A percentile compares a stretch with the other conserved stretches of the same genome.
Evolutionary conservation across 2,113 vertebrate genomes (phyloP).

Genomic region (Sturnus vulgaris): DNA sequence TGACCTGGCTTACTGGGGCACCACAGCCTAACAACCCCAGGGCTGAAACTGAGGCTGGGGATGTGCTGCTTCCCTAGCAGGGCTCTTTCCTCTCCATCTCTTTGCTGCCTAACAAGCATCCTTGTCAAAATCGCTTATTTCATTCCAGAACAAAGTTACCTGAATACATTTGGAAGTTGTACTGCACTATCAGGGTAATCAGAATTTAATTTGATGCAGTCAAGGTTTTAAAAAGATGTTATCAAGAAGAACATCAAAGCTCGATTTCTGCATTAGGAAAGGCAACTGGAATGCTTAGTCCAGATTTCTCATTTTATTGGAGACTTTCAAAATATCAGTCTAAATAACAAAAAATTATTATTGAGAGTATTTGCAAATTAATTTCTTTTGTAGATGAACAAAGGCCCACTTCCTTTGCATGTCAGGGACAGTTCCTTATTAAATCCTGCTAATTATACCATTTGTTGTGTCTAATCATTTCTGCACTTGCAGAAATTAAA

Average conservation of each 20-base stretch:
- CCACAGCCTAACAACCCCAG: background rate
- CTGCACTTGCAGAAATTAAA: slow-evolving; percentile 32
- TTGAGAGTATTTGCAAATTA: slow-evolving; percentile 55
- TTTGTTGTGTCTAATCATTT: slow-evolving; percentile 42
- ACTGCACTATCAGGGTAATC: slow-evolving; percentile 48
- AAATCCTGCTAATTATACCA: slow-evolving; percentile 52
- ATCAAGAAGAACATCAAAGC: slow-evolving; percentile 66
- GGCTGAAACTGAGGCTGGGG: background rate
- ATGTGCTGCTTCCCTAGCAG: background rate
- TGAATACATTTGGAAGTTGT: slow-evolving; percentile 51
- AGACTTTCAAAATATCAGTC: slow-evolving; percentile 40
- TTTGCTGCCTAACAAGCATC: slow-evolving; percentile 25
- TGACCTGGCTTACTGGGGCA: too few species aligned
- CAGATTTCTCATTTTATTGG: slow-evolving; percentile 20
- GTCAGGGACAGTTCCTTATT: slow-evolving; percentile 54
- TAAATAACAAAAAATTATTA: slow-evolving; percentile 49
- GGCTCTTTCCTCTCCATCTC: background rate
- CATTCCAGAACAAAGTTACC: slow-evolving; percentile 57
- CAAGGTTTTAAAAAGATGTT: slow-evolving; percentile 59
- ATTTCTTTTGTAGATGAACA: slow-evolving; percentile 58
- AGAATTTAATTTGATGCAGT: slow-evolving; percentile 68
- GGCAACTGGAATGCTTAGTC: slow-evolving; percentile 41
- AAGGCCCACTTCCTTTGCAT: slow-evolving; percentile 47
- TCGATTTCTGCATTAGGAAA: slow-evolving; percentile 40
- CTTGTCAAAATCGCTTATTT: slow-evolving; percentile 43